Conservation (phyloP, 2,797 vertebrate genomes). For the Pangasius sanitwongsei region DNA sequence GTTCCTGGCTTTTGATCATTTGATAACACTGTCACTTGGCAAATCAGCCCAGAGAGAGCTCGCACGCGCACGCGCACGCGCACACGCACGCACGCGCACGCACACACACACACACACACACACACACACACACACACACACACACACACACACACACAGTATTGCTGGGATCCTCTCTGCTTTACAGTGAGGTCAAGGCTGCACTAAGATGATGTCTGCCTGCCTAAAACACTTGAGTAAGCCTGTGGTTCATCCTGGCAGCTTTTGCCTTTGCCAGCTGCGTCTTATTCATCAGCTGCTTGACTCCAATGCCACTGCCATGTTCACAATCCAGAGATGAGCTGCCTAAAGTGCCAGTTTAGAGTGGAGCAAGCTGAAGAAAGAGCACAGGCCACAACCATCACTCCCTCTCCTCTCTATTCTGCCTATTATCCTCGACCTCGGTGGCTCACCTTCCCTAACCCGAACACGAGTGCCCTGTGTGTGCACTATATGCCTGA, state of each 20-base stretch:
- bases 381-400: conserved; percentile 32
- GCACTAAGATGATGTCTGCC: conserved; percentile 15
- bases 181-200: conserved; percentile 44
- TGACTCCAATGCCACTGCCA: conserved; percentile 61
- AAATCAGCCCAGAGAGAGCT: not conserved
- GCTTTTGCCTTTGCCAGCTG: conserved; percentile 59
- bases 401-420: conserved; percentile 51
- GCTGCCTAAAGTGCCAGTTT: conserved; percentile 63
- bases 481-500: conserved; percentile 12
- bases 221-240: not conserved
- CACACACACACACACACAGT: not conserved
- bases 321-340: conserved; percentile 67
- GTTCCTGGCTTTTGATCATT: not conserved
- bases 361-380: conserved; percentile 62
- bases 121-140: not conserved
- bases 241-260: conserved; percentile 38
- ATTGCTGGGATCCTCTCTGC: not conserved
- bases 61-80: rapidly evolving
- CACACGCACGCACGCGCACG: not conserved
- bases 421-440: conserved; percentile 52
- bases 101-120: not conserved
- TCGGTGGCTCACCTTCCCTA: conserved; percentile 33
- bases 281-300: conserved; percentile 69
- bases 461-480: conserved; percentile 38
- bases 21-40: not conserved